Evolutionary conservation across 2,113 vertebrate species (phyloP).

Genomic region (Scomber japonicus): DNA sequence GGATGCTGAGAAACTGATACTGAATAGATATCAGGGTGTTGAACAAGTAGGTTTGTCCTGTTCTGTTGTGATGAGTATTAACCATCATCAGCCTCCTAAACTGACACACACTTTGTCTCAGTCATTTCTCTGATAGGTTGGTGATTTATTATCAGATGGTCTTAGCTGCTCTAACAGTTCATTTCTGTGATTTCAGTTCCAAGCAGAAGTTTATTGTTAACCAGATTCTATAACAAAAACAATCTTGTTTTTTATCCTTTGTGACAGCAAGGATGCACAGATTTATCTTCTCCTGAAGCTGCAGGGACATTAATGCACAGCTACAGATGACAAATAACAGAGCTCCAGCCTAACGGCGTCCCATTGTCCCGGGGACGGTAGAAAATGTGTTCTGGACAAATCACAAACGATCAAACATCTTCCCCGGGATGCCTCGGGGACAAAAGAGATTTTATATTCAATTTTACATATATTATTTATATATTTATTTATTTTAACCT

Average conservation of each 20-base stretch:
- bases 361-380: too few species aligned
- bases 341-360: too few species aligned
- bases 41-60: constrained; percentile 3
- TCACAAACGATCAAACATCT: too few species aligned
- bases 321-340: constrained; percentile 27
- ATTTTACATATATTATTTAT: too few species aligned
- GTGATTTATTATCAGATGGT: constrained; percentile 36
- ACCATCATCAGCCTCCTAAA: constrained; percentile 14
- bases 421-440: too few species aligned
- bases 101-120: constrained; percentile 30
- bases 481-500: too few species aligned
- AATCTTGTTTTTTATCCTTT: not conserved
- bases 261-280: not conserved
- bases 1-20: too few species aligned
- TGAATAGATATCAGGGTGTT: constrained; percentile 3
- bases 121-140: constrained; percentile 45
- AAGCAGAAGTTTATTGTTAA: constrained; percentile 4
- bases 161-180: constrained; percentile 18
- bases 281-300: constrained; percentile 24
- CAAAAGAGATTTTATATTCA: too few species aligned
- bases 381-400: too few species aligned
- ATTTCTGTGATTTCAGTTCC: constrained; percentile 41
- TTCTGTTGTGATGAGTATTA: constrained; percentile 4
- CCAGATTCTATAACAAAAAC: constrained; percentile 26
- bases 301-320: constrained; percentile 6